Evolutionary conservation across 2,888 invertebrate genomes (phyloP).

Genomic region (Heliconius sara): DNA sequence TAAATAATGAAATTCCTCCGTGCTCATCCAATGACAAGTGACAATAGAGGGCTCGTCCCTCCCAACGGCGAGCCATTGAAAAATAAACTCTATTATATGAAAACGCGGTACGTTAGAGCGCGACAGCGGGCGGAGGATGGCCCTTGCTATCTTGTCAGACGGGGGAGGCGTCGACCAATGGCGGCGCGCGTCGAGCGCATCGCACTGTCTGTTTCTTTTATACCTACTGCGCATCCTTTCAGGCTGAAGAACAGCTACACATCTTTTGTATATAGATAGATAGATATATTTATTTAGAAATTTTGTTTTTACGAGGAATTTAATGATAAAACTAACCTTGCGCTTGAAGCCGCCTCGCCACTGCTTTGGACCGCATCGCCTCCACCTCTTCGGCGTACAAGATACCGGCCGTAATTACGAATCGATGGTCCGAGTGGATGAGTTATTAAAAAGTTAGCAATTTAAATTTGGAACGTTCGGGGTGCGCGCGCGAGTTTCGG

Average conservation of each 20-base stretch:
- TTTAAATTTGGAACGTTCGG: constrained; percentile 58
- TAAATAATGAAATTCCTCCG: constrained; percentile 77
- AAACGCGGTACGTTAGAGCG: constrained; percentile 53
- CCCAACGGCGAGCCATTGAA: constrained; percentile 52
- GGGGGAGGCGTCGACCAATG: constrained; percentile 80
- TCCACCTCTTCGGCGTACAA: constrained; percentile 61
- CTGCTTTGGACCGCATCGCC: constrained; percentile 89
- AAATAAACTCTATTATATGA: constrained; percentile 54
- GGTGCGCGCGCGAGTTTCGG: constrained; percentile 58
- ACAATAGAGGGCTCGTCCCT: constrained; percentile 80
- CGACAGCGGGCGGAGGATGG: constrained; percentile 69
- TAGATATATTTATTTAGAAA: background rate
- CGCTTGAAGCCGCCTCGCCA: constrained; percentile 87
- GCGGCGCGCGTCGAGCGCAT: constrained; percentile 70
- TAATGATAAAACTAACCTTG: constrained; percentile 82
- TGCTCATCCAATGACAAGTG: constrained; percentile 82
- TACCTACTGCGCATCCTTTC: constrained; percentile 74
- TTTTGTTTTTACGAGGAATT: background rate
- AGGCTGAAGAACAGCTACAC: constrained; percentile 14
- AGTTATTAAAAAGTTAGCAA: constrained; percentile 60
- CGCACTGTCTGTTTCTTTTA: constrained; percentile 71
- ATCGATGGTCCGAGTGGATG: constrained; percentile 65
- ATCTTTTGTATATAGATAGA: background rate
- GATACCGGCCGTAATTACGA: constrained; percentile 67
- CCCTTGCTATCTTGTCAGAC: constrained; percentile 82